Conservation (phyloP, 2,888 invertebrate species). For the Drosophila gaucha region DNA sequence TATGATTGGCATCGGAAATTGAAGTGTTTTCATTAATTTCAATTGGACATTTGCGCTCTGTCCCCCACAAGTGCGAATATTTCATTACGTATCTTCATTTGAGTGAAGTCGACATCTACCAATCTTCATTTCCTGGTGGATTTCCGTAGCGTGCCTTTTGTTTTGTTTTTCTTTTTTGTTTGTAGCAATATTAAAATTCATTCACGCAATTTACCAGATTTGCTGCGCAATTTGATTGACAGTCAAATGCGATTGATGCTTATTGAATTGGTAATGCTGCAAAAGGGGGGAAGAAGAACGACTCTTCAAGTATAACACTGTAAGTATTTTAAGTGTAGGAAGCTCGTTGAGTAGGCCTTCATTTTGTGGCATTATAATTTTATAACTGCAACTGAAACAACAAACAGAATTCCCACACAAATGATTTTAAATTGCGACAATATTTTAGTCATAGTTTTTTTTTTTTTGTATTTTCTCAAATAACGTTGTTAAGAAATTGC, state of each 20-base stretch:
- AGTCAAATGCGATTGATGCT: slow-evolving; percentile 69
- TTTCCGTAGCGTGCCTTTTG: slow-evolving; percentile 39
- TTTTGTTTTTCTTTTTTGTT: slow-evolving; percentile 26
- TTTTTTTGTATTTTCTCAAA: background rate
- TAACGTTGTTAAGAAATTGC: too few relatives aligned
- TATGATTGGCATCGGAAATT: slow-evolving; percentile 81
- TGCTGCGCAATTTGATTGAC: slow-evolving; percentile 66
- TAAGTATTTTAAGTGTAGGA: background rate
- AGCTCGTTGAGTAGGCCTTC: background rate
- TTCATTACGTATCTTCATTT: slow-evolving; percentile 56
- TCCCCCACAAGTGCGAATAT: slow-evolving; percentile 44
- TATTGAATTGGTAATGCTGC: slow-evolving; percentile 66
- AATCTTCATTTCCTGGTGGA: slow-evolving; percentile 10
- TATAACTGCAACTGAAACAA: too few relatives aligned
- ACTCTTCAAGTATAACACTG: background rate
- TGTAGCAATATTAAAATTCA: slow-evolving; percentile 72
- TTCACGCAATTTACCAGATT: slow-evolving; percentile 49
- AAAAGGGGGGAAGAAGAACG: background rate
- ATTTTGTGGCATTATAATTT: too few relatives aligned
- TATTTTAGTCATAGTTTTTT: background rate
- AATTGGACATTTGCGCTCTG: slow-evolving; percentile 48
- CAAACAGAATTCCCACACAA: background rate
- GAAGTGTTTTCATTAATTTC: slow-evolving; percentile 80
- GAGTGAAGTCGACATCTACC: slow-evolving; percentile 48
- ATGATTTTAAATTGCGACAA: background rate